These are phyloP conservation scores for Hemistola chrysoprasaria DNA, from an alignment of 2,888 invertebrate genomes.

Conservation along the genomic window DNA sequence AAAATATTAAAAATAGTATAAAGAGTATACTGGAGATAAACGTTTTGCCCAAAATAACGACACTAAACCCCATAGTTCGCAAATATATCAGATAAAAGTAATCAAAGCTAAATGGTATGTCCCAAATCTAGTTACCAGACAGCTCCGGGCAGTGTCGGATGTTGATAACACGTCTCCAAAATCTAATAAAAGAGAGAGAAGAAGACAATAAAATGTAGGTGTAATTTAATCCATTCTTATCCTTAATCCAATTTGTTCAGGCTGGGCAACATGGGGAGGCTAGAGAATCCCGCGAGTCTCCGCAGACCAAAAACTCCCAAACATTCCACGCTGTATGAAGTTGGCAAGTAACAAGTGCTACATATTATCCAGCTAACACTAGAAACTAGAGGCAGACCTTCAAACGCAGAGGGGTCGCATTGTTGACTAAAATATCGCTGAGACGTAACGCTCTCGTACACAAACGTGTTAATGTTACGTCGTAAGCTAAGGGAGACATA, in stretches of 20 bases:
- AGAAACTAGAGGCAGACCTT: constrained; percentile 56
- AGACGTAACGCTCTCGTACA: constrained; percentile 38
- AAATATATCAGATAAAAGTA: neutral
- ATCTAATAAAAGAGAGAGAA: constrained; percentile 20
- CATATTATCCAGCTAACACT: constrained; percentile 38
- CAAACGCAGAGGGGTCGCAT: constrained; percentile 50
- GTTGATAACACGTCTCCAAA: constrained; percentile 17
- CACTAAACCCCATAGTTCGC: neutral
- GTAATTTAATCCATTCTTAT: constrained; percentile 26
- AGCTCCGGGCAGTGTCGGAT: constrained; percentile 6
- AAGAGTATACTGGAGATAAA: too few species aligned
- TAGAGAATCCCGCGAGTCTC: constrained; percentile 9
- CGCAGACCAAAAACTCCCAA: constrained; percentile 12
- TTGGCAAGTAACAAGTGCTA: constrained; percentile 38
- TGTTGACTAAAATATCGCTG: constrained; percentile 47
- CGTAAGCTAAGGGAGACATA: constrained; percentile 24
- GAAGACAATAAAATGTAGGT: constrained; percentile 19
- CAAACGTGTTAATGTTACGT: constrained; percentile 25
- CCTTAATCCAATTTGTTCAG: constrained; percentile 25
- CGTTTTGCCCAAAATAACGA: too few species aligned
- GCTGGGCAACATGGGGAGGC: constrained; percentile 9
- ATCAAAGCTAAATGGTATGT: constrained; percentile 2
- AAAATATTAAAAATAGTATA: too few species aligned
- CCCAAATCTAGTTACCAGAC: constrained; percentile 8
- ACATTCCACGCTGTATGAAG: constrained; percentile 17